Conservation (phyloP, 2,113 vertebrate genomes). For the Sigmodon hispidus region DNA sequence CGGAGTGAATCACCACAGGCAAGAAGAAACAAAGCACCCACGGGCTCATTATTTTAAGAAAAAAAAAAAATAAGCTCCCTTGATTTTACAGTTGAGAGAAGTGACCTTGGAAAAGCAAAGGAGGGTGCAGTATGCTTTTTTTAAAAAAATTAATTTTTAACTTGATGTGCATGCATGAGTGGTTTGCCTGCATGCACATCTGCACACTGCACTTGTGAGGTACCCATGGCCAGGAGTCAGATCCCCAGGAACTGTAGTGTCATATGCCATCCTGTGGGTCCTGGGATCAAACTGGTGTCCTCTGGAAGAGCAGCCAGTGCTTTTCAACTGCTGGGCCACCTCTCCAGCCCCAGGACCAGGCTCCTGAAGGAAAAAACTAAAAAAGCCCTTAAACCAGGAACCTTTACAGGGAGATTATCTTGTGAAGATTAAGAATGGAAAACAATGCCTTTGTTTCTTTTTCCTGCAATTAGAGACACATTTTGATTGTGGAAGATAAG, state of each 20-base stretch:
- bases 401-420: not conserved
- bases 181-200: not conserved
- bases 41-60: slow-evolving; percentile 56
- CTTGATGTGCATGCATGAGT: not conserved
- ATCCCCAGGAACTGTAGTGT: not conserved
- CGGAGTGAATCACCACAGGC: slow-evolving; percentile 60
- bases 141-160: not conserved
- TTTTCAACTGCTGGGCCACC: not conserved
- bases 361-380: not conserved
- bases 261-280: not conserved
- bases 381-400: not conserved
- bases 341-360: not conserved
- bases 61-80: not conserved
- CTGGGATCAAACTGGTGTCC: not conserved
- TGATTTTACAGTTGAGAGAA: slow-evolving; percentile 48
- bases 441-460: not conserved
- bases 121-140: not conserved
- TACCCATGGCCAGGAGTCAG: not conserved
- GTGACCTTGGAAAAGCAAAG: not conserved
- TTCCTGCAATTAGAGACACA: not conserved
- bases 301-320: not conserved
- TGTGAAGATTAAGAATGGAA: not conserved
- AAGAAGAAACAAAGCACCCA: slow-evolving; percentile 65
- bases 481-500: not conserved
- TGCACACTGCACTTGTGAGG: not conserved